Conservation (phyloP, 92 coral and sea anemone species). For the Metridium senile region DNA sequence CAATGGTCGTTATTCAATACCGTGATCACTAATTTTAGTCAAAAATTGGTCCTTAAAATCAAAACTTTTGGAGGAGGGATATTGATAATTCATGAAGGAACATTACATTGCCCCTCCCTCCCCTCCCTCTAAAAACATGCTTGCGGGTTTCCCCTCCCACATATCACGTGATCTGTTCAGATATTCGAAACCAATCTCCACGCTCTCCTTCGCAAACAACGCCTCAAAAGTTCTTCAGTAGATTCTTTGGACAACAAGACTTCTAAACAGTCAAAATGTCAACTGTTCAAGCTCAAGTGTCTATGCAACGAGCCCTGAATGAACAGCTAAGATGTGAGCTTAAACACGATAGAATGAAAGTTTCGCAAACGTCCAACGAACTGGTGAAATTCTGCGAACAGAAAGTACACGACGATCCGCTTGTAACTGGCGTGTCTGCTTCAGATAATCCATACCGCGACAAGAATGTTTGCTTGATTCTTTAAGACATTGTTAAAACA, state of each 20-base stretch:
- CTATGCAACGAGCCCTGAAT: constrained; percentile 29
- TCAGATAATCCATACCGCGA: constrained; percentile 39
- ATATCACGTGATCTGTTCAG: constrained; percentile 1
- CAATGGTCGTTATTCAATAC: too few species aligned
- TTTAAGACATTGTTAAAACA: constrained; percentile 2
- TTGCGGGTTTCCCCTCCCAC: neutral
- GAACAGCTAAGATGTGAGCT: constrained; percentile 40
- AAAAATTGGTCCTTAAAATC: too few species aligned
- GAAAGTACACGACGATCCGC: constrained; percentile 33
- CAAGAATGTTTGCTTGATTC: constrained; percentile 29
- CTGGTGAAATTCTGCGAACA: constrained; percentile 42
- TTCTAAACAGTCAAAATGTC: constrained; percentile 20
- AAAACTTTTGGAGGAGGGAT: too few species aligned
- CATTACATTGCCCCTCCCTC: too few species aligned
- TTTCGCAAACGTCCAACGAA: constrained; percentile 38
- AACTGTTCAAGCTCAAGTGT: constrained; percentile 37
- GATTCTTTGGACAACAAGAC: neutral
- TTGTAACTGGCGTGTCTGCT: constrained; percentile 34
- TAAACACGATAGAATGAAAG: constrained; percentile 34
- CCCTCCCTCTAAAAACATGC: neutral
- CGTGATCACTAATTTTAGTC: too few species aligned
- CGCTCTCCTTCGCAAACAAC: constrained; percentile 30
- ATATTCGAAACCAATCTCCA: constrained; percentile 24
- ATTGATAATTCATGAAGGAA: too few species aligned
- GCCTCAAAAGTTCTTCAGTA: constrained; percentile 13